A percentile compares a stretch with the other conserved stretches of the same genome.
These are phyloP conservation scores for Myrmecophaga tridactyla DNA, from an alignment of 2,113 vertebrate species.

Conservation along the genomic window DNA sequence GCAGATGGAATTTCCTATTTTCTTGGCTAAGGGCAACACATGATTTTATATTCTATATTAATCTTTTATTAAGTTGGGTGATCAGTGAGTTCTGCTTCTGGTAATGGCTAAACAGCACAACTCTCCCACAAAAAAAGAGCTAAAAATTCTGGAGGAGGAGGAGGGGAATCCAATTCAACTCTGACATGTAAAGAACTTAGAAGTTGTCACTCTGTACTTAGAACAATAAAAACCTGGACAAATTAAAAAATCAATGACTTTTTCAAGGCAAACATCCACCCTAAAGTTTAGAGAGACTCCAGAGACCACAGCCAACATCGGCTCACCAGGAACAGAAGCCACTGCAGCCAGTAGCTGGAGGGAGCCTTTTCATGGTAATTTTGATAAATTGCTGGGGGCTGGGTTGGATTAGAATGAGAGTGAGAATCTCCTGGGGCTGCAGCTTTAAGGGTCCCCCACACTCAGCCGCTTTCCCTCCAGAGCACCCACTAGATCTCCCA, in stretches of 20 bases:
- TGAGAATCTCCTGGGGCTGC: background rate
- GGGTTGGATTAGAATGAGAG: rapidly evolving
- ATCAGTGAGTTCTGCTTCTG: background rate
- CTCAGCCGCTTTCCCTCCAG: too few species aligned
- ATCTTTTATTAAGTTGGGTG: background rate
- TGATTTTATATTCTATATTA: background rate
- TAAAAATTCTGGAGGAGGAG: too few species aligned
- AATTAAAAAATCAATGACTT: background rate
- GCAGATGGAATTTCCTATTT: background rate
- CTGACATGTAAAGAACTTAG: background rate
- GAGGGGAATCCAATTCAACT: too few species aligned
- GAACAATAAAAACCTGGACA: background rate
- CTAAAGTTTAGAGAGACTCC: background rate
- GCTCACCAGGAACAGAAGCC: background rate
- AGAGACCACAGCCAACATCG: background rate
- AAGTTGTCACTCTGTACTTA: background rate
- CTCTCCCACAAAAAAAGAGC: background rate
- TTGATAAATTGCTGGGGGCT: background rate
- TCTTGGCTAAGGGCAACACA: background rate
- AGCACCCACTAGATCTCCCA: background rate
- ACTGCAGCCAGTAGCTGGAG: background rate
- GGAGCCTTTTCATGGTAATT: rapidly evolving
- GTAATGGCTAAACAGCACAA: background rate
- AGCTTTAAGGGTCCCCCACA: background rate
- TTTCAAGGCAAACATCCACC: background rate